Base-by-base conservation (phyloP, 2,113 vertebrate genomes). In the Sinocyclocheilus anshuiensis region DNA sequence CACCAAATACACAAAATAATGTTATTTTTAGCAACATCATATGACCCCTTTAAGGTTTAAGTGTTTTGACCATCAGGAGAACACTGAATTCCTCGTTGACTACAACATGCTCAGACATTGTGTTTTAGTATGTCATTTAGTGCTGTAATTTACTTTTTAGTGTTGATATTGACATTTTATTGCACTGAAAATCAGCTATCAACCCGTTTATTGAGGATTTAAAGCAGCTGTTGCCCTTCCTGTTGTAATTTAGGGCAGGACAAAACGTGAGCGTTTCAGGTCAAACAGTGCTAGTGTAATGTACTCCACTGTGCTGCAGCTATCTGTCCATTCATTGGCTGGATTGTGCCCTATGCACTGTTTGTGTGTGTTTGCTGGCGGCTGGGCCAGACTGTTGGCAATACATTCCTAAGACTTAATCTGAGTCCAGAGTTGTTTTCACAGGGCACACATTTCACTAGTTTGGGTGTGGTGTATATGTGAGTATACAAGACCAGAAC, bases 371-470 rank as follows among this genome's bases (percentile, higher is more conserved):
- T 86, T 86, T 59, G 45, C 67, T 88, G 85, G 78, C 45, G 6
- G 15, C 1, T 0, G 24, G 72, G 81, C 77, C 45, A 67, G 77
- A 84, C 65, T 86, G 75, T 83, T 65, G 39, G 79, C 36, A 65
- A 45, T 50, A 55, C 53, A 36, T 63, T 85, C 77, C 83, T 50
- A 50, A 33, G 77, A 39, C 29, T 80, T 81, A 6, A 77, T 81
- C 75, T 86, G 71, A 78, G 48, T 76, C 42, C 80, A 81, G 78
- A 63, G 75, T 83, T 36, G 22, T 80, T 55, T 76, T 83, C 55
- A 50, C 6, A 72, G 63, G 26, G 65, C 7, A 42, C 11, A 24
- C 4, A 18, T 69, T 39, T 71, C 15, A 26, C 36, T 81, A 45
- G 59, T 29, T 18, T 81, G 39, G 79, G 79, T 81, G 79, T 81